These are phyloP conservation scores for Pangasius mekongensis DNA, from an alignment of 2,797 vertebrate genomes.

Conservation along the genomic window DNA sequence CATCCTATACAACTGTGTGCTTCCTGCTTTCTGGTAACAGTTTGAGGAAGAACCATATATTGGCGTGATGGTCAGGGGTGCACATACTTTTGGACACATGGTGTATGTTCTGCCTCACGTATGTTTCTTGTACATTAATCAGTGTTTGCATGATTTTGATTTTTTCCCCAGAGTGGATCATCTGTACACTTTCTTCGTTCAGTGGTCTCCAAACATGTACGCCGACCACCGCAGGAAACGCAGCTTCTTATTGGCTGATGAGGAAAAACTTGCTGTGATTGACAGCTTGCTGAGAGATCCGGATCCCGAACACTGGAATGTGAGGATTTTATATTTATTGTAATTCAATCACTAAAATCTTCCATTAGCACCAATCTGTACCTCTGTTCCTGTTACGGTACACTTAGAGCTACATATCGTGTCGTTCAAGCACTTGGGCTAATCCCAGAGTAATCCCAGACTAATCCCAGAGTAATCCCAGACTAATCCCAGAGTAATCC, in stretches of 20 bases:
- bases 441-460: too few species aligned
- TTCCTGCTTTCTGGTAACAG: too few species aligned
- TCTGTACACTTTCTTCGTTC: constrained; percentile 28
- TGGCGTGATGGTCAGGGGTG: not conserved
- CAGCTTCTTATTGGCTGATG: not conserved
- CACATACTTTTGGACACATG: not conserved
- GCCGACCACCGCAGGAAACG: not conserved
- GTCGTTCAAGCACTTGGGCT: too few species aligned
- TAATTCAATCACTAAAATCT: not conserved
- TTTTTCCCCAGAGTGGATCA: constrained; percentile 25
- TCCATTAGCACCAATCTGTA: not conserved
- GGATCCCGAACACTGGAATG: not conserved
- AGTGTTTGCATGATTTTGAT: not conserved
- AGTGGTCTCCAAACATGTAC: constrained; percentile 10
- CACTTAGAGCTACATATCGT: too few species aligned
- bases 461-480: too few species aligned
- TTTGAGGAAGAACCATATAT: not conserved
- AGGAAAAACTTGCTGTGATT: not conserved
- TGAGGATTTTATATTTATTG: not conserved
- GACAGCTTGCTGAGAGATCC: constrained; percentile 15
- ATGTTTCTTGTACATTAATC: not conserved
- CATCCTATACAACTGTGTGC: not conserved
- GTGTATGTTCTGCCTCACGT: not conserved
- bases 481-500: too few species aligned
- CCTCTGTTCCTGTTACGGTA: too few species aligned